Base-by-base conservation (phyloP, 1,140 invertebrate species). In the Phymastichus coffea region DNA sequence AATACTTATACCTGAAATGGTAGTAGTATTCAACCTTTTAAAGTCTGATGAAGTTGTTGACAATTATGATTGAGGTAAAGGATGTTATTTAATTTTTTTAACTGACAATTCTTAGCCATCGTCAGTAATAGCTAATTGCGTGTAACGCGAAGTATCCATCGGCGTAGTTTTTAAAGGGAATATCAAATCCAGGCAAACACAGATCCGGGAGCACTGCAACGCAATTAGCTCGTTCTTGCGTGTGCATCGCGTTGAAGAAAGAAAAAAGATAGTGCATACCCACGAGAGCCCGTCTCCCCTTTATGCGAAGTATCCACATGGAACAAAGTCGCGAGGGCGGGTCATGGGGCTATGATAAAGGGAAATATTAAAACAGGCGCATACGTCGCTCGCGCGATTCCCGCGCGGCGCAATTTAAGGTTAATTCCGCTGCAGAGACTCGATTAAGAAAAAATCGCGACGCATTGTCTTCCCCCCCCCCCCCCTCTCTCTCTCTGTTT, bases 391-490 rank as follows among this genome's bases (percentile, higher is more conserved):
- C 14, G 2, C 35, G 46, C 57, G 47, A 58, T 67, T 69, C 70
- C 68, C 70, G 68, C 64, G 69, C 71, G 72, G 69, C 71, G 64
- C 71, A 75, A 78, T 78, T 78, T 71, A 63, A 76, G n/a, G 74
- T 76, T 76, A 75, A 78, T 77, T 77, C 73, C 71, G 73, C 71
- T 76, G 73, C 76, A 70, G 72, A 65, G 71, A 74, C 70, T 71
- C 69, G 73, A 77, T 76, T 77, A 77, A 76, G n/a, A n/a, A n/a
- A n/a, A 77, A 75, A 74, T 69, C 72, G 12, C 52, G 61, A 48
- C 66, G 70, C 74, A 76, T 76, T 76, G 74, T 78, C 74, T 76
- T 71, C 58, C 71, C 70, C 75, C n/a, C n/a, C n/a, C n/a, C n/a
- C n/a, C n/a, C n/a, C n/a, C n/a, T n/a, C n/a, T n/a, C n/a, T n/a